Conservation (phyloP, 2,888 invertebrate genomes). For the Kryphioiulus occultus region DNA sequence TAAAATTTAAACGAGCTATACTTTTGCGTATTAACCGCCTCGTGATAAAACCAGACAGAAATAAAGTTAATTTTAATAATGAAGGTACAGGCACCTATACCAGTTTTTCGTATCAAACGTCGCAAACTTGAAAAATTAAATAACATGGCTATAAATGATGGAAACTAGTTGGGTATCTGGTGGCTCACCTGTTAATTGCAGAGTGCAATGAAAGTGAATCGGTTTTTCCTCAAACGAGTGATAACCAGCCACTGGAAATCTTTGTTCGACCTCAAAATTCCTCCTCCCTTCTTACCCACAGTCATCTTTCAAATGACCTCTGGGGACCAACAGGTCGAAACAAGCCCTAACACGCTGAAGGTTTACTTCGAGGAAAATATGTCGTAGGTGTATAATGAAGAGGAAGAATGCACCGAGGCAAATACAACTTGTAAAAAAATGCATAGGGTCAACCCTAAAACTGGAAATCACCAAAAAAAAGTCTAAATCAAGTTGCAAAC, state of each 20-base stretch:
- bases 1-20: no score
- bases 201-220: neutral
- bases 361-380: neutral
- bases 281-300: neutral
- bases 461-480: neutral
- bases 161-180: neutral
- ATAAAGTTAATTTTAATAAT: neutral
- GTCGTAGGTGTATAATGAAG: conserved; percentile 30
- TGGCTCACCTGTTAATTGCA: neutral
- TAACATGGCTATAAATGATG: neutral
- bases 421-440: neutral
- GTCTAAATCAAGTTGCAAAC: neutral
- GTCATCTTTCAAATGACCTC: neutral
- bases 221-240: neutral
- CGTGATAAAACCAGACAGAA: no score
- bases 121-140: neutral
- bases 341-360: neutral
- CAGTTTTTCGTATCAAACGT: neutral
- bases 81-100: neutral
- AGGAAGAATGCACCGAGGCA: neutral
- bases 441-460: neutral
- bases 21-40: no score
- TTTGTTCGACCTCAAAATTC: neutral
- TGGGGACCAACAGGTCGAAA: neutral
- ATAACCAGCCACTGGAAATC: neutral